Conservation (phyloP, 2,113 vertebrate species). For the Anser brachyrhynchus region DNA sequence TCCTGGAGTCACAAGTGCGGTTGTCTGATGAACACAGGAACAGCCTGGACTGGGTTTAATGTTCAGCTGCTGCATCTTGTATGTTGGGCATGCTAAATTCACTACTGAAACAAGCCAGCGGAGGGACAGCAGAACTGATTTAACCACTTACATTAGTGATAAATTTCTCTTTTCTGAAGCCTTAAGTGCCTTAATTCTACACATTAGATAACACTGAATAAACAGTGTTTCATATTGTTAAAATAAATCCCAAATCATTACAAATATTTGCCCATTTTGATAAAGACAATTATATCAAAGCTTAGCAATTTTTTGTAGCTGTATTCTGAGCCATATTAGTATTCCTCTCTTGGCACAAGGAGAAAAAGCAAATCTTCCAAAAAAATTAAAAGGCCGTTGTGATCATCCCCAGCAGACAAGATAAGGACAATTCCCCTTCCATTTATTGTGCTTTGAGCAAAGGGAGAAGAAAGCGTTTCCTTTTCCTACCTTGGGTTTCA, state of each 20-base stretch:
- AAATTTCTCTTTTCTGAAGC: conserved; percentile 8
- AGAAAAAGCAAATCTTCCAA: neutral
- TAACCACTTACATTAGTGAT: neutral
- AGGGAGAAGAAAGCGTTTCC: neutral
- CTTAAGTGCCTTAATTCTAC: conserved; percentile 25
- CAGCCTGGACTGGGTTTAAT: neutral
- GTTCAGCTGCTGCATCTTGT: neutral
- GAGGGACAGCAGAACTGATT: neutral
- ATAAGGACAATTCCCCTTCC: neutral
- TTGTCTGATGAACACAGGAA: neutral
- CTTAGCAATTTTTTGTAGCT: neutral
- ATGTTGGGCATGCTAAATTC: neutral
- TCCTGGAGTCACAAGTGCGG: fast-evolving
- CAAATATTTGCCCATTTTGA: neutral
- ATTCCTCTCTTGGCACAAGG: neutral
- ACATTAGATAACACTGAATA: neutral
- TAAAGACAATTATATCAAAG: neutral
- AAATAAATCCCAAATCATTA: conserved; percentile 9
- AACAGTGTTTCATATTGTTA: neutral
- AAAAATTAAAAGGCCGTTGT: neutral
- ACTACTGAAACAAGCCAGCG: neutral
- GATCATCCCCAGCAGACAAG: neutral
- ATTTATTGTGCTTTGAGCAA: neutral
- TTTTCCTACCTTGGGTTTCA: neutral
- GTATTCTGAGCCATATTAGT: neutral